phyloP scores from a whole-genome alignment of 2,113 vertebrate species.

The Ammospiza nelsoni region DNA sequence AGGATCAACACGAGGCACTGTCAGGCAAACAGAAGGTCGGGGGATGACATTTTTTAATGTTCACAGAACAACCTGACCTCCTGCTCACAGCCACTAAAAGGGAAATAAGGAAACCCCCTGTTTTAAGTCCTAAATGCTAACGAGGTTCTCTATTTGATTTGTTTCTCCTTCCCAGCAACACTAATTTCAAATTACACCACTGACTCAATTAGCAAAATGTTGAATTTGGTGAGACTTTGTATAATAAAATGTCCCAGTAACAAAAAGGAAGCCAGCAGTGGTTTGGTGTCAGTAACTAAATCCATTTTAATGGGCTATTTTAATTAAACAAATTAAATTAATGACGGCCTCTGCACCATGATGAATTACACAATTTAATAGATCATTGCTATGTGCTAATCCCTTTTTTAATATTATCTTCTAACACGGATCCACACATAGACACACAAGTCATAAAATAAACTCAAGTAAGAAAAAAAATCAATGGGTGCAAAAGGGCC shows the following conservation, averaged over 20 bases:
- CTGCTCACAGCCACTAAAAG: neutral
- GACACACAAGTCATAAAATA: neutral
- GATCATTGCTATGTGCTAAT: neutral
- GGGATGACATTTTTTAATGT: constrained; percentile 49
- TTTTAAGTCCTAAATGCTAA: constrained; percentile 38
- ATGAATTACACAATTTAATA: neutral
- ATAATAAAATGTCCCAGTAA: constrained; percentile 33
- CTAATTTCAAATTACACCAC: constrained; percentile 36
- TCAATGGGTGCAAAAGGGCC: neutral
- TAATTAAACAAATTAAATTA: constrained; percentile 65
- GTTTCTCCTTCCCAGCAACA: constrained; percentile 28
- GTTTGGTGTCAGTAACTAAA: constrained; percentile 32
- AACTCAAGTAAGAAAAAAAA: neutral
- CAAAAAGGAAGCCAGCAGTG: neutral
- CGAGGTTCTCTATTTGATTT: constrained; percentile 22
- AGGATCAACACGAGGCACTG: constrained; percentile 12
- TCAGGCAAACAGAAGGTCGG: neutral
- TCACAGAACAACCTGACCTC: constrained; percentile 47
- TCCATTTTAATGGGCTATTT: constrained; percentile 40
- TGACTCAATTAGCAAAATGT: constrained; percentile 49
- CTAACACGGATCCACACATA: neutral
- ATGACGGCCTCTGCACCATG: constrained; percentile 4
- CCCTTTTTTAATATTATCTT: neutral
- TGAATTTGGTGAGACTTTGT: constrained; percentile 25
- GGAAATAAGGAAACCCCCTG: constrained; percentile 10